These are phyloP conservation scores for Cheilosia urbana DNA, from an alignment of 2,888 invertebrate genomes.

Conservation along the genomic window DNA sequence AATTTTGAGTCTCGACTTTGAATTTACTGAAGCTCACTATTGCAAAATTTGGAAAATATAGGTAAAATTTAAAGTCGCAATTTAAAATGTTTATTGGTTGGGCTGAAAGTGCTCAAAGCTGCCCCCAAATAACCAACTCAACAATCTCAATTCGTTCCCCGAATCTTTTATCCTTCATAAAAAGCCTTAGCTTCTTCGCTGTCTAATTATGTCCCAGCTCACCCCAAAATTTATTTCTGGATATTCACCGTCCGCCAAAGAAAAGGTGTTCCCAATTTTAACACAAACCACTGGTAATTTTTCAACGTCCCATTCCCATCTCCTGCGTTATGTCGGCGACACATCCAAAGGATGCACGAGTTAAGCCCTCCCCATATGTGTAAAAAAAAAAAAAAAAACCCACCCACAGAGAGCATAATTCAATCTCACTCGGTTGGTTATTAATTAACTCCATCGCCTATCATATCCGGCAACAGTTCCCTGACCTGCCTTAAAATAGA, in stretches of 20 bases:
- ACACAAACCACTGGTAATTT: no score
- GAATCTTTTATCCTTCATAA: background rate
- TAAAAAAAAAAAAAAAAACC: background rate
- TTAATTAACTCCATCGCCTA: constrained; percentile 48
- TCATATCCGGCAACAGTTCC: constrained; percentile 25
- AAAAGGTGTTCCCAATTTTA: no score
- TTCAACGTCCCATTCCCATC: no score
- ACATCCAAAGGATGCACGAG: background rate
- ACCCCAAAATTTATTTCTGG: background rate
- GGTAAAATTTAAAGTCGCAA: no score
- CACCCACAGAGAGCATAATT: background rate
- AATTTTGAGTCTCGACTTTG: no score
- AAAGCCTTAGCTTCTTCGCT: no score
- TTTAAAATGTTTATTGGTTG: no score
- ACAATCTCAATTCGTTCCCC: background rate
- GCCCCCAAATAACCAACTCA: no score
- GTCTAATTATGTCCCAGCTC: background rate
- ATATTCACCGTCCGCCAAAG: background rate
- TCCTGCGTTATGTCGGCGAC: background rate
- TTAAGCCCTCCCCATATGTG: background rate
- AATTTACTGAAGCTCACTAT: no score
- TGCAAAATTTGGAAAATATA: no score
- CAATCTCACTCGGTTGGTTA: constrained; percentile 33
- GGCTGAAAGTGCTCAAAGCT: no score
- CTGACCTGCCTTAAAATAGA: constrained; percentile 44